phyloP scores from a whole-genome alignment of 2,113 vertebrate genomes.

The Podarcis raffonei region DNA sequence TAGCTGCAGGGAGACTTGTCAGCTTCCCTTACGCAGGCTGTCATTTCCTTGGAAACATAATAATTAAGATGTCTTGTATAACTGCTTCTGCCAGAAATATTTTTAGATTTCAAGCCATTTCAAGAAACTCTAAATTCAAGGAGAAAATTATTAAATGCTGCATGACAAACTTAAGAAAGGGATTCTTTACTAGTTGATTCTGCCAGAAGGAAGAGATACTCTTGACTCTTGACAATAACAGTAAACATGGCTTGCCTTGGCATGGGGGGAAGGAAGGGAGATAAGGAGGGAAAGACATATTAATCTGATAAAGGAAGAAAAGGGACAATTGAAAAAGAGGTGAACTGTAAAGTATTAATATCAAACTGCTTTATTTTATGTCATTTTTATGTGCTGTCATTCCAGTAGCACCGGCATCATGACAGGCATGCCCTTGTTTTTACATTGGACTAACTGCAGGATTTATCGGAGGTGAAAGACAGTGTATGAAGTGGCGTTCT shows the following conservation, averaged over 20 bases:
- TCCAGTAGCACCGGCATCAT: background rate
- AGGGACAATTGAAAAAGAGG: slow-evolving; percentile 15
- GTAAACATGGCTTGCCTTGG: slow-evolving; percentile 33
- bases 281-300: background rate
- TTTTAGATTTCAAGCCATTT: slow-evolving; percentile 76
- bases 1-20: slow-evolving; percentile 73
- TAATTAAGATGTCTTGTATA: slow-evolving; percentile 81
- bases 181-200: slow-evolving; percentile 46
- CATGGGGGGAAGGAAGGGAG: background rate
- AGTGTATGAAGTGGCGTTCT: background rate
- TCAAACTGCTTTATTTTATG: background rate
- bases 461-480: background rate
- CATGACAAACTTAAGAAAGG: slow-evolving; percentile 51
- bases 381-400: background rate
- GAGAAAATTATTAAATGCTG: slow-evolving; percentile 63
- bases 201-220: slow-evolving; percentile 49
- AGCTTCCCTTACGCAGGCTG: slow-evolving; percentile 72
- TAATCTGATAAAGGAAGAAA: slow-evolving; percentile 34
- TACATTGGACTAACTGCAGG: background rate
- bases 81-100: slow-evolving; percentile 79
- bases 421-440: background rate
- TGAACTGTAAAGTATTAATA: slow-evolving; percentile 21
- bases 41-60: slow-evolving; percentile 78
- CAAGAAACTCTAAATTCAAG: slow-evolving; percentile 66
- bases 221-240: slow-evolving; percentile 31